Conservation (phyloP, 2,113 vertebrate genomes). For the Sebastes schlegelii region DNA sequence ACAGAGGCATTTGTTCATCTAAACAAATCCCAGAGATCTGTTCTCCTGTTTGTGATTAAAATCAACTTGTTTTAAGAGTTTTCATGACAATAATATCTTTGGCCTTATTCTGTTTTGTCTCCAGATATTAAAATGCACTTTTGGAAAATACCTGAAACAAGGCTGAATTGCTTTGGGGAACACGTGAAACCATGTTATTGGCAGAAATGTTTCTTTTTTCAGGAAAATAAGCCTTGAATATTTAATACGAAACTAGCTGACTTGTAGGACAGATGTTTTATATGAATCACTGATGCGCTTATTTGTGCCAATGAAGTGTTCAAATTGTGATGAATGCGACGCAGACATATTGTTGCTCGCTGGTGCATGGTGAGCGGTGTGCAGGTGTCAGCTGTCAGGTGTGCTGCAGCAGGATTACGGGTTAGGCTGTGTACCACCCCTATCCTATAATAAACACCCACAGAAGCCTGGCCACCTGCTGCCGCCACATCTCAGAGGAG, state of each 20-base stretch:
- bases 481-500: constrained; percentile 73
- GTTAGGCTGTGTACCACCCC: constrained; percentile 62
- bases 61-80: neutral
- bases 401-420: constrained; percentile 74
- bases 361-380: constrained; percentile 38
- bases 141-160: neutral
- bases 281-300: neutral
- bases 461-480: constrained; percentile 77
- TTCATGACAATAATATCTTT: neutral
- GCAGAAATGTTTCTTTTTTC: neutral
- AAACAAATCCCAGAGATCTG: neutral
- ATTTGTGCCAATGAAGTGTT: constrained; percentile 29
- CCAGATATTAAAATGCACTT: neutral
- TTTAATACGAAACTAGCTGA: neutral
- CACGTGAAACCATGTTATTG: neutral
- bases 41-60: constrained; percentile 4
- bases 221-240: neutral
- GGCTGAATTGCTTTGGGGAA: neutral
- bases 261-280: constrained; percentile 1
- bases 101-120: neutral
- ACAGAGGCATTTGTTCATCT: neutral
- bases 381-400: constrained; percentile 86
- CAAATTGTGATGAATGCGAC: constrained; percentile 42
- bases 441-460: constrained; percentile 81
- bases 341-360: constrained; percentile 34